Evolutionary conservation across 2,888 invertebrate genomes (phyloP).

Genomic region (Morpho deidamia): DNA sequence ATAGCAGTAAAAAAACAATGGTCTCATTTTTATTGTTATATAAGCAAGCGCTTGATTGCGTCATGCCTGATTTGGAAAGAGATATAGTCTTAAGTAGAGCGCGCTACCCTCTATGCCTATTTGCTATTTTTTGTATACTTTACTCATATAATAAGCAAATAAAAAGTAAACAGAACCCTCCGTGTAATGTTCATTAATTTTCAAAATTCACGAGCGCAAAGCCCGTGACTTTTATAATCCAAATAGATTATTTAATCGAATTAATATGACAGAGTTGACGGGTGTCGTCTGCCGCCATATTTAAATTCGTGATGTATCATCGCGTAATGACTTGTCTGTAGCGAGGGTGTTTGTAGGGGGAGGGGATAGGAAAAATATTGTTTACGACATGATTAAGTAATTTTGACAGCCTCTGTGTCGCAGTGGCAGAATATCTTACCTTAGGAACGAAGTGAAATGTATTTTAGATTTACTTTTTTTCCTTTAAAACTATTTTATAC

Average conservation of each 20-base stretch:
- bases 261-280: slow-evolving; percentile 32
- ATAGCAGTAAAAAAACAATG: too few species aligned
- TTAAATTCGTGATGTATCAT: slow-evolving; percentile 28
- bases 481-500: too few species aligned
- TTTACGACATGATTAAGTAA: neutral
- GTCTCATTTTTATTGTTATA: too few species aligned
- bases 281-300: slow-evolving; percentile 38
- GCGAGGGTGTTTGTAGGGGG: neutral
- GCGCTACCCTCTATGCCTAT: too few species aligned
- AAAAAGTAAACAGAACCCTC: neutral
- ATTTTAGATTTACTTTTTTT: too few species aligned
- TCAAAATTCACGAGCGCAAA: slow-evolving; percentile 4
- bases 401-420: too few species aligned
- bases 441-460: too few species aligned
- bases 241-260: slow-evolving; percentile 45
- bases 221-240: slow-evolving; percentile 14
- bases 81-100: too few species aligned
- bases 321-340: slow-evolving; percentile 19
- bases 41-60: too few species aligned
- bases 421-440: neutral
- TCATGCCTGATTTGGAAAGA: too few species aligned
- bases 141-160: too few species aligned
- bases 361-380: slow-evolving; percentile 1
- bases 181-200: slow-evolving; percentile 1
- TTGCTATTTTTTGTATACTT: too few species aligned